A percentile compares a stretch with the other conserved stretches of the same genome.
Evolutionary conservation across 2,797 vertebrate species (phyloP).

Genomic region (Gastrophryne carolinensis): DNA sequence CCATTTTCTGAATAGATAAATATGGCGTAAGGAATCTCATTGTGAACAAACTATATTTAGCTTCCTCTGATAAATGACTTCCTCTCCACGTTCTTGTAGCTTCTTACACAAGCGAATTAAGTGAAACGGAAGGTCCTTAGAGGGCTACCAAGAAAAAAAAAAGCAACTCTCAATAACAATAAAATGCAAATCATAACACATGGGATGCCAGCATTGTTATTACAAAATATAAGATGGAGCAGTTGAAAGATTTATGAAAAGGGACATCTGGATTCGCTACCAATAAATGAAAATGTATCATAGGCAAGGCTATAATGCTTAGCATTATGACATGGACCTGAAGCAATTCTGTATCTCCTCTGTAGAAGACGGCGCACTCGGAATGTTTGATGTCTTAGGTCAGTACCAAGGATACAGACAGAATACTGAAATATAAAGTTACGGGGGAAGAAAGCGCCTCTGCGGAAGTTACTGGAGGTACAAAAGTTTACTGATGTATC

Average conservation of each 20-base stretch:
- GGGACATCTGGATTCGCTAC: slow-evolving; percentile 21
- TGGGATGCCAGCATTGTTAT: slow-evolving; percentile 1
- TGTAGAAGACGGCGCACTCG: slow-evolving; percentile 14
- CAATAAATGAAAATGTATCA: slow-evolving; percentile 48
- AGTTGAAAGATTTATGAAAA: slow-evolving; percentile 25
- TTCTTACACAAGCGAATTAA: not conserved
- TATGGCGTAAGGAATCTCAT: no score
- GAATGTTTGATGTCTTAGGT: slow-evolving; percentile 51
- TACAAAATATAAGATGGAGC: not conserved
- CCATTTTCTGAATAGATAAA: no score
- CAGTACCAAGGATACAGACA: slow-evolving; percentile 42
- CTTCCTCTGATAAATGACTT: no score
- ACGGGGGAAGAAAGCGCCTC: slow-evolving; percentile 11
- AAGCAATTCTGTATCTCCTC: slow-evolving; percentile 21
- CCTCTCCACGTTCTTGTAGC: not conserved
- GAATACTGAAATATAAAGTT: slow-evolving; percentile 36
- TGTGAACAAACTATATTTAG: no score
- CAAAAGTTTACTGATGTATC: slow-evolving; percentile 13
- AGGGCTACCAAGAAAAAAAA: not conserved
- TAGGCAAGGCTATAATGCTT: slow-evolving; percentile 29
- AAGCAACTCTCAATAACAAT: slow-evolving; percentile 1
- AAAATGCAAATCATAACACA: slow-evolving; percentile 1
- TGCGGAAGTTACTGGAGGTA: slow-evolving; percentile 10
- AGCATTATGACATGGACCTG: slow-evolving; percentile 27
- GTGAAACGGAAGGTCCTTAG: not conserved